Evolutionary conservation across 2,888 invertebrate genomes (phyloP), one percentile per base, ranked within the genome.

Genomic region (Leptopilina syphax): DNA sequence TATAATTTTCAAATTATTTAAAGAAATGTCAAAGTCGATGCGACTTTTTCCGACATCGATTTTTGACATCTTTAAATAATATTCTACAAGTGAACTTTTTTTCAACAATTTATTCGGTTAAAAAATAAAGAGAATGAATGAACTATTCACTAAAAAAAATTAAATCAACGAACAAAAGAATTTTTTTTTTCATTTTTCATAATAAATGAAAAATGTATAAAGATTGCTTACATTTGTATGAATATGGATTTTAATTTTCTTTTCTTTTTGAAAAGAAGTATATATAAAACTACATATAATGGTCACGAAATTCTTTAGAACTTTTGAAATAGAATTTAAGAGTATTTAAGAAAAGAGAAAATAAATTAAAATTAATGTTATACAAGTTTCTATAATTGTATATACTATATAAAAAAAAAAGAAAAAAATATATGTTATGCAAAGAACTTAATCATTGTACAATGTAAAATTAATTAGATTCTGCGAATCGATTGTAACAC

Each of bases 301-400:
- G 54, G 34, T 6, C 34, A 73, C n/a, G 54, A 73, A 57, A n/a
- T 10, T 73, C 57, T 57, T 41, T 57, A 60, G 18, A n/a, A n/a
- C 27, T 73, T 73, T 34, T 34, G 34, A 41, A 2, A 18, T 73
- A 34, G 57, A 73, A 13, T 73, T n/a, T 34, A 34, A 57, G 47
- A 47, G 24, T 18, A 73, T 73, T 57, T 34, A 63, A 18, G 18
- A 60, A 50, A 50, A 50, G 34, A 50, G 10, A 10, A 50, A 50
- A 10, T 50, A 12, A 50, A 50, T 50, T 50, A 50, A 50, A 50
- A 50, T 50, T 60, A 60, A 60, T 60, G 54, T 57, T 57, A 34
- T 54, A 34, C 57, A 60, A 63, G 54, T 57, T 73, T 73, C 57
- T 41, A 73, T 73, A 73, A 73, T n/a, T 73, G 73, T 73, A 73